phyloP scores from a whole-genome alignment of 1,140 invertebrate species.

The Littorina saxatilis region DNA sequence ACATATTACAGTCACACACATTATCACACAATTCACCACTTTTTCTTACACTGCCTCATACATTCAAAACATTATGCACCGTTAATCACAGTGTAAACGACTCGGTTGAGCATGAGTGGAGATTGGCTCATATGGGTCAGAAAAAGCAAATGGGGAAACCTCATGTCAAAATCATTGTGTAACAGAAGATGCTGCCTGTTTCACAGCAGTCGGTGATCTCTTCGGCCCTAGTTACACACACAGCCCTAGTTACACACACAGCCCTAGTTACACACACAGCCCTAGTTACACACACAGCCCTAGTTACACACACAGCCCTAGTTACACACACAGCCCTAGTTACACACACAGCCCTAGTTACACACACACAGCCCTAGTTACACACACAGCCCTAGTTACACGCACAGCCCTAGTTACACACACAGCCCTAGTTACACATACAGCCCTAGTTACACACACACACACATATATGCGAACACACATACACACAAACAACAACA shows the following conservation, averaged over 20 bases:
- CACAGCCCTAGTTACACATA: neutral
- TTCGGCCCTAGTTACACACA: neutral
- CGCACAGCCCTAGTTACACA: neutral
- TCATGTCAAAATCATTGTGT: no score
- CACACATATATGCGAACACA: neutral
- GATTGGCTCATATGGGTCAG: no score
- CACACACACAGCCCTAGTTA: neutral
- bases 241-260: neutral
- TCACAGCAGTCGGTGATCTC: neutral
- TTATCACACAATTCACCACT: no score
- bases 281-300: neutral
- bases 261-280: neutral
- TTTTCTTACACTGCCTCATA: neutral
- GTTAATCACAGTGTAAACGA: neutral
- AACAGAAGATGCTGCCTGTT: neutral
- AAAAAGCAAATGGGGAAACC: no score
- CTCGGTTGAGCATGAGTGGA: no score
- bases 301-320: neutral
- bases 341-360: neutral
- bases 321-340: neutral
- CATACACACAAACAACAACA: neutral
- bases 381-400: neutral
- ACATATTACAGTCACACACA: no score
- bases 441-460: neutral
- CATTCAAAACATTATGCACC: neutral